These are phyloP conservation scores for Pantherophis alleghaniensis DNA, from an alignment of 2,797 vertebrate genomes.

Conservation along the genomic window DNA sequence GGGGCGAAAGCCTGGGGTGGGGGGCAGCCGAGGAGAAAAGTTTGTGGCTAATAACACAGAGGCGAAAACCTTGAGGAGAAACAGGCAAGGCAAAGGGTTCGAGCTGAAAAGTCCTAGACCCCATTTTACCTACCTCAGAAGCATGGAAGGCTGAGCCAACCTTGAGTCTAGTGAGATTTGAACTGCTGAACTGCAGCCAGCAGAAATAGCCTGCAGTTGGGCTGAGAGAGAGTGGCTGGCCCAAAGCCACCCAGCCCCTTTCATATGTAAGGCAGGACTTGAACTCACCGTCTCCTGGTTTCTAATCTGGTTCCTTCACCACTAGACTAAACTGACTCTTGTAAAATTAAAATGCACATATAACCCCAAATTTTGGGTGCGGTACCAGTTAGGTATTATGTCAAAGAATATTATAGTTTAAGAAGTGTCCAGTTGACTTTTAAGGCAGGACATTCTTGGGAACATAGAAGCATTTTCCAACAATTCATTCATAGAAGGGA, in stretches of 20 bases:
- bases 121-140: too few species aligned
- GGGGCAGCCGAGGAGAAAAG: too few species aligned
- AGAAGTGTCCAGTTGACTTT: neutral
- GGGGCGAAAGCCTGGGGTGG: too few species aligned
- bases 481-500: neutral
- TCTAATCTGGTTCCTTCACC: neutral
- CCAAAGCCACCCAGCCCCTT: neutral
- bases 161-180: too few species aligned
- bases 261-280: too few species aligned
- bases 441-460: neutral
- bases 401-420: neutral
- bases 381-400: neutral
- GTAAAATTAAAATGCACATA: neutral
- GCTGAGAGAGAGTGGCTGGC: neutral
- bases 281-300: neutral
- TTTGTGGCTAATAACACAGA: too few species aligned
- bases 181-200: too few species aligned
- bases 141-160: too few species aligned
- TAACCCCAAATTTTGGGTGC: neutral
- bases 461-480: neutral
- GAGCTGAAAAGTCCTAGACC: too few species aligned
- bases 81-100: too few species aligned
- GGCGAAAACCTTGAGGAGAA: too few species aligned
- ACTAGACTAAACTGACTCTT: neutral
- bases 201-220: neutral